Evolutionary conservation across 2,113 vertebrate species (phyloP).

Genomic region (Cygnus buccinator): DNA sequence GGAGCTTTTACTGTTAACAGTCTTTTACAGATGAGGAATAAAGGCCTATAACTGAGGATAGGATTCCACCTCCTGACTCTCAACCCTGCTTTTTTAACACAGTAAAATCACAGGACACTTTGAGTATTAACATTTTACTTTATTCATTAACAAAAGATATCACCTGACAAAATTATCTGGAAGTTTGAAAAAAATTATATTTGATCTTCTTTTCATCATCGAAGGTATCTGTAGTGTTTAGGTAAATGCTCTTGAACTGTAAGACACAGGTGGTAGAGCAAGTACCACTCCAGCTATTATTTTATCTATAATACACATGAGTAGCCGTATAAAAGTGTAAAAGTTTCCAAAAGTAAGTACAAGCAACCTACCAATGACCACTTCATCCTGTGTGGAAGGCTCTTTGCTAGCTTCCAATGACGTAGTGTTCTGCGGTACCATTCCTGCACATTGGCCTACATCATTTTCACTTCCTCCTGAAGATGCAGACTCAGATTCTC

Average conservation of each 20-base stretch:
- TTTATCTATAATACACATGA: not conserved
- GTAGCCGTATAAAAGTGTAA: accelerated
- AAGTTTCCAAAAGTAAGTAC: not conserved
- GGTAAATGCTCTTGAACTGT: not conserved
- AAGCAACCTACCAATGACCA: constrained; percentile 31
- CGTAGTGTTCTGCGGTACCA: not conserved
- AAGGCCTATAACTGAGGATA: not conserved
- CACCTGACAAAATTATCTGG: not conserved
- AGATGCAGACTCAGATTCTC: not conserved
- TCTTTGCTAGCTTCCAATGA: not conserved
- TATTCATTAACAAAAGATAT: not conserved
- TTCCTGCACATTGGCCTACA: not conserved
- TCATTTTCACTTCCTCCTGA: not conserved
- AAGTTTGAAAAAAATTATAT: not conserved
- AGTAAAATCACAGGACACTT: not conserved
- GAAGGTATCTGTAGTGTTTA: not conserved
- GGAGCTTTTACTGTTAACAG: not conserved
- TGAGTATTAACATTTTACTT: not conserved
- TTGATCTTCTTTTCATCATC: not conserved
- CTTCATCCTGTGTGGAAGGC: not conserved
- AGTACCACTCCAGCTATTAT: not conserved
- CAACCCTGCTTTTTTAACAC: not conserved
- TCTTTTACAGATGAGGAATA: not conserved
- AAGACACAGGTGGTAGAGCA: not conserved
- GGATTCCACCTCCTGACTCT: not conserved